Evolutionary conservation across 2,113 vertebrate genomes (phyloP).

Genomic region (Oriolus oriolus): DNA sequence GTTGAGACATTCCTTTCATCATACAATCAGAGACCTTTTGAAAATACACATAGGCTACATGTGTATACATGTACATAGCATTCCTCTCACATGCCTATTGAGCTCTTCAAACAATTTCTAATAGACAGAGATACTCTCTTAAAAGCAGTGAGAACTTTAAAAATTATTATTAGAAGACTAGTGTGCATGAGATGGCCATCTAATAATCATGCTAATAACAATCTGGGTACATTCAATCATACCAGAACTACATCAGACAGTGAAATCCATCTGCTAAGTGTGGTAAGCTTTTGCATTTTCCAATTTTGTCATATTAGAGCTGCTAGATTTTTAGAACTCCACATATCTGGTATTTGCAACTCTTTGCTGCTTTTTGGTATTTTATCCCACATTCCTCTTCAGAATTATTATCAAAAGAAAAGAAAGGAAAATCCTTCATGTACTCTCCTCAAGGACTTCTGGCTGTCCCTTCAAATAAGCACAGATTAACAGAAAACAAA

Average conservation of each 20-base stretch:
- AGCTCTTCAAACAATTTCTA: not conserved
- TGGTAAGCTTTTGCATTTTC: not conserved
- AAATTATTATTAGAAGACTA: not conserved
- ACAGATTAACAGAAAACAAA: not conserved
- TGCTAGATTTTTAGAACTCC: not conserved
- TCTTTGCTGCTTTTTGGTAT: not conserved
- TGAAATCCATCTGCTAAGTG: not conserved
- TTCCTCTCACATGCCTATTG: not conserved
- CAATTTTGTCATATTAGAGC: not conserved
- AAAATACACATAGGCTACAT: not conserved
- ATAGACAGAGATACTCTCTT: not conserved
- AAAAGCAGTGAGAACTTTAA: not conserved
- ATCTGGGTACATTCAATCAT: not conserved
- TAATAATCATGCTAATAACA: not conserved
- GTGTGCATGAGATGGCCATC: not conserved
- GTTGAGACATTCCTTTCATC: not conserved
- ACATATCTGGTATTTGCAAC: not conserved
- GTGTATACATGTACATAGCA: too few relatives aligned
- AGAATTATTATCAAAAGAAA: not conserved
- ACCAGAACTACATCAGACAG: not conserved
- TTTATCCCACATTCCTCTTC: not conserved
- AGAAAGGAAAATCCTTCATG: not conserved
- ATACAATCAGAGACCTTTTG: not conserved
- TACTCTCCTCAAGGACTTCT: not conserved
- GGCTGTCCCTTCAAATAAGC: not conserved